These are phyloP conservation scores for Andinoacara biseriatus DNA, from an alignment of 2,113 vertebrate species.

Conservation along the genomic window DNA sequence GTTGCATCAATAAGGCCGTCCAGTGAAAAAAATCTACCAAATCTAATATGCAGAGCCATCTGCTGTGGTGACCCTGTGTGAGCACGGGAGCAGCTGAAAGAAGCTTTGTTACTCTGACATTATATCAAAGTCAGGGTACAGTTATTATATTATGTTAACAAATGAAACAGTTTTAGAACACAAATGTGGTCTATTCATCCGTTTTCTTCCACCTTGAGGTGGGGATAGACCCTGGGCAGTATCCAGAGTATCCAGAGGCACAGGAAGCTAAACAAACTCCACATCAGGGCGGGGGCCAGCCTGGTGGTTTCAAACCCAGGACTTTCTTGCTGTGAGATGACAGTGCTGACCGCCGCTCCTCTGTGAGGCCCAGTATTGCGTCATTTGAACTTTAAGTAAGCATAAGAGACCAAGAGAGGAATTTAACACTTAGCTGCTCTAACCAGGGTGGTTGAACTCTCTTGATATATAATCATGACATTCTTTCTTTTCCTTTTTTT, in stretches of 20 bases:
- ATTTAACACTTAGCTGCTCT: background rate
- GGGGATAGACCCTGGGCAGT: too few species aligned
- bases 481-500: background rate
- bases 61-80: background rate
- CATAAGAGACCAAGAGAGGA: background rate
- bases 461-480: background rate
- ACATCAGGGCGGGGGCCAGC: background rate
- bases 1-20: background rate
- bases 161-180: background rate
- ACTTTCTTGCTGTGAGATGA: background rate
- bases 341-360: background rate
- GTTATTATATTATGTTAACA: background rate
- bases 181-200: too few species aligned
- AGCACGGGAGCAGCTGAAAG: background rate
- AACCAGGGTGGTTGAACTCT: background rate
- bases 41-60: background rate
- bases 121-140: background rate
- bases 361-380: background rate
- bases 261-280: background rate
- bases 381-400: conserved; percentile 1
- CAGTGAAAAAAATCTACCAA: conserved; percentile 1
- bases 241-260: too few species aligned
- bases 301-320: background rate
- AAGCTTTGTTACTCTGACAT: background rate
- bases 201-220: too few species aligned